Base-by-base conservation (phyloP, 2,888 invertebrate species). In the Drymonia ruficornis region DNA sequence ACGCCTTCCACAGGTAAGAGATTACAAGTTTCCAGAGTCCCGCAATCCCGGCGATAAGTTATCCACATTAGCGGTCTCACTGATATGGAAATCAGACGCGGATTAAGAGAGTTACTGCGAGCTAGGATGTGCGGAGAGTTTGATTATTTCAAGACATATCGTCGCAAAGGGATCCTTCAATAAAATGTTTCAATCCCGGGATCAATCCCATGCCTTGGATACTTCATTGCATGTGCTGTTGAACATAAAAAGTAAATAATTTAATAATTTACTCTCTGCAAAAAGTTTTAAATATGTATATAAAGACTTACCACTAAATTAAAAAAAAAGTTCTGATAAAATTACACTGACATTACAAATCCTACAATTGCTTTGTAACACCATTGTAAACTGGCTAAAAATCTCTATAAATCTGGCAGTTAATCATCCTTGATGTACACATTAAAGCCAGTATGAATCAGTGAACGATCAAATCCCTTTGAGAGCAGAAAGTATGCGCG, bases 101-200 rank as follows among this genome's bases (percentile, higher is more conserved):
- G 63, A 71, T 76, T 71, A 72, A 71, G 59, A 60, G 74, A 82
- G 75, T 83, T 81, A 86, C 79, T 80, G 69, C 78, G 79, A 83
- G 74, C 78, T 67, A 56, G 79, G 81, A 78, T 80, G 81, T 72
- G 74, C 65, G 71, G 74, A 63, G 57, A 67, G 61, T 72, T 79
- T 80, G 78, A 80, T 83, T 82, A 83, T 79, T 76, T 76, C 78
- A 67, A 62, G 62, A n/a, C n/a, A n/a, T n/a, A n/a, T n/a, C n/a
- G n/a, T n/a, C n/a, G 65, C 62, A 40, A 8, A 31, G 12, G 11
- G 0, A 31, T 31, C 8, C n/a, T n/a, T n/a, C 2, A 31, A 11
- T 8, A 31, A 31, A 7, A 7, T 31, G 7, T 31, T 11, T 7
- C 12, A 31, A 31, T 31, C 31, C 9, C 31, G 9, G 31, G 9